Conservation (phyloP, 2,888 invertebrate genomes). For the Drosophila aldrichi region DNA sequence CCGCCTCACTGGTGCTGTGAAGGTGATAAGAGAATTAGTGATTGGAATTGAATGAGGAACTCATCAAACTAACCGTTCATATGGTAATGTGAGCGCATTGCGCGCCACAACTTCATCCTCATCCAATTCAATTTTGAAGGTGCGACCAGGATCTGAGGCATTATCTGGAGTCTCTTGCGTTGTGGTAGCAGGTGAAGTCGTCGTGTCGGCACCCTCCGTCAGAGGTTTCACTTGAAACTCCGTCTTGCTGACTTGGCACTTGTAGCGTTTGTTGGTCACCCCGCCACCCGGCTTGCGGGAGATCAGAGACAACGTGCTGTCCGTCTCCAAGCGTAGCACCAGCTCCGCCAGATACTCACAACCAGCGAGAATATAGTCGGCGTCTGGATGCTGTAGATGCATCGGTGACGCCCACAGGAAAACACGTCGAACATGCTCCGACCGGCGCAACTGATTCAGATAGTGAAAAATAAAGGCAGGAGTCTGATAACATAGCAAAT, state of each 20-base stretch:
- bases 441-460: slow-evolving; percentile 74
- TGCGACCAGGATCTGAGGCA: slow-evolving; percentile 62
- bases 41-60: neutral
- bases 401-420: slow-evolving; percentile 83
- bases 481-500: slow-evolving; percentile 74
- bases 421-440: slow-evolving; percentile 73
- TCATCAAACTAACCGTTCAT: slow-evolving; percentile 80
- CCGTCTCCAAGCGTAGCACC: slow-evolving; percentile 76
- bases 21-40: neutral
- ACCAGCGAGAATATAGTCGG: slow-evolving; percentile 78
- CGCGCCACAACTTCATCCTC: slow-evolving; percentile 85
- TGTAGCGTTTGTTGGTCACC: slow-evolving; percentile 78
- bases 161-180: slow-evolving; percentile 29
- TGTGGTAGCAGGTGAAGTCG: slow-evolving; percentile 5
- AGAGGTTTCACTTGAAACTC: slow-evolving; percentile 72
- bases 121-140: slow-evolving; percentile 85
- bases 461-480: slow-evolving; percentile 77
- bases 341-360: slow-evolving; percentile 83
- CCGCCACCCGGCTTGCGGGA: slow-evolving; percentile 81
- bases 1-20: slow-evolving; percentile 84
- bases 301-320: slow-evolving; percentile 71
- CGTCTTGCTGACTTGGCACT: slow-evolving; percentile 72
- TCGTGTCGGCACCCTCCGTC: slow-evolving; percentile 23
- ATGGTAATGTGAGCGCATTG: slow-evolving; percentile 84
- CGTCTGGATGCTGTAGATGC: slow-evolving; percentile 67